Conservation (phyloP, 92 coral and sea anemone species). For the Umimayanthus kanabou region DNA sequence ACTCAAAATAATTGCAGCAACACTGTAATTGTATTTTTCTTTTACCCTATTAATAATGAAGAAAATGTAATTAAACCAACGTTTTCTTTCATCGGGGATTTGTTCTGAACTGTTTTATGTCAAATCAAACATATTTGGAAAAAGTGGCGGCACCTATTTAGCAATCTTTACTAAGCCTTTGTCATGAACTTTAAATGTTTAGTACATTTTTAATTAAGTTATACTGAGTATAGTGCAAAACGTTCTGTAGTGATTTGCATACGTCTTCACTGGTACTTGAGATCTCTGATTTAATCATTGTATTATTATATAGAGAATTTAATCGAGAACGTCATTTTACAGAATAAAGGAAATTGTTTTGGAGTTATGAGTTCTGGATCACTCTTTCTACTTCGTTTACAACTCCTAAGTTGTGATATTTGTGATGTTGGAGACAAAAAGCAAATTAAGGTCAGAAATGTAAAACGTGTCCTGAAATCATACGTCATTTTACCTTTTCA, state of each 20-base stretch:
- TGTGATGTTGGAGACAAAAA: background rate
- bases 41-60: background rate
- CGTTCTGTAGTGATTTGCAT: background rate
- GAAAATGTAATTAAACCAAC: background rate
- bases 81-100: conserved; percentile 16
- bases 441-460: background rate
- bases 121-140: background rate
- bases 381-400: background rate
- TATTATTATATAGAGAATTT: background rate
- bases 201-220: conserved; percentile 10
- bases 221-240: background rate
- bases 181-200: background rate
- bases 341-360: background rate
- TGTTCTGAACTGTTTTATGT: background rate
- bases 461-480: background rate
- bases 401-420: background rate
- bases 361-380: background rate
- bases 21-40: too few relatives aligned
- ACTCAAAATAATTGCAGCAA: too few relatives aligned
- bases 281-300: background rate
- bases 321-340: background rate
- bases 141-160: background rate
- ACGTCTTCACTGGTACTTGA: background rate
- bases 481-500: conserved; percentile 8
- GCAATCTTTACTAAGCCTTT: background rate